Conservation (phyloP, 2,113 vertebrate genomes). For the Muntiacus muntjak region DNA sequence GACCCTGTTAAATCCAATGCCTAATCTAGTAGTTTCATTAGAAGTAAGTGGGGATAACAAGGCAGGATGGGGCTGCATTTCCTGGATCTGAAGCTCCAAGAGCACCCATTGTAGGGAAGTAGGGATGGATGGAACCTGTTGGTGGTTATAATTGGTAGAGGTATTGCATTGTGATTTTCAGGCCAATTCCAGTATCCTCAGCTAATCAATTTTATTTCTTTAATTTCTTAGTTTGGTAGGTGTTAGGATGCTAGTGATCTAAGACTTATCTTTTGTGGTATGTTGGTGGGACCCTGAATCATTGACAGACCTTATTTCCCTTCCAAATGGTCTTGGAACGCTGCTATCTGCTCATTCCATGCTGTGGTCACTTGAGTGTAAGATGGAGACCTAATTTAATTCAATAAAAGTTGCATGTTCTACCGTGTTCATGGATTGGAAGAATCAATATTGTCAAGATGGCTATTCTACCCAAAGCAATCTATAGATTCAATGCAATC, state of each 20-base stretch:
- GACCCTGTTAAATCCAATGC: background rate
- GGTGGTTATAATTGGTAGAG: background rate
- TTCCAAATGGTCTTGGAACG: background rate
- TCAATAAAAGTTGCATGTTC: background rate
- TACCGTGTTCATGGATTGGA: too few species aligned
- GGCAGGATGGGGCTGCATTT: background rate
- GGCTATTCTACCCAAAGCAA: too few species aligned
- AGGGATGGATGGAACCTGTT: background rate
- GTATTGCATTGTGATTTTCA: background rate
- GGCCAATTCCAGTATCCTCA: background rate
- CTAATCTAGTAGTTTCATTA: background rate
- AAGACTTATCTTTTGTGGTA: background rate
- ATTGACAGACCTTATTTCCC: background rate
- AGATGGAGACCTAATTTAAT: background rate
- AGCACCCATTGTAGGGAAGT: background rate
- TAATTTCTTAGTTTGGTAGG: background rate
- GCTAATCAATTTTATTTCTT: background rate
- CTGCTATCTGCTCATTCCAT: background rate
- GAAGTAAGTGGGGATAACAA: background rate
- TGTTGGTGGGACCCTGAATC: background rate
- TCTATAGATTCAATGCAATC: too few species aligned
- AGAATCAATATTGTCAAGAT: too few species aligned
- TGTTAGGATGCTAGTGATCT: background rate
- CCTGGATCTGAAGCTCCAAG: background rate
- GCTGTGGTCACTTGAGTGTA: background rate